Evolutionary conservation across 1,140 invertebrate species (phyloP).

Genomic region (Fopius arisanus): DNA sequence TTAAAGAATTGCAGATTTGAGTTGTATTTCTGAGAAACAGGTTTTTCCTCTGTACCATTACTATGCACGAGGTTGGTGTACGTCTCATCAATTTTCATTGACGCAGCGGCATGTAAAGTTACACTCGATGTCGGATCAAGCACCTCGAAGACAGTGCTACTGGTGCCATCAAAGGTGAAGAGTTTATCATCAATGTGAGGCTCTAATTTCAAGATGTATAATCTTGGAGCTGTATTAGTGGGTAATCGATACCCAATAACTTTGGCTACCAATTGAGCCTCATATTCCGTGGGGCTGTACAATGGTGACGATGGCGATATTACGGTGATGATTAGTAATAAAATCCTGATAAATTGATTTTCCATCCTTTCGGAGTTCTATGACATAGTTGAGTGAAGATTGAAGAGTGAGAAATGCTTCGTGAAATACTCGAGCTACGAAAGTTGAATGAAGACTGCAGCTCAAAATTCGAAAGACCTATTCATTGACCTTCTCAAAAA

Average conservation of each 20-base stretch:
- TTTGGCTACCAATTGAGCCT: background rate
- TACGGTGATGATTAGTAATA: background rate
- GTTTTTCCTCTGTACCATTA: constrained; percentile 9
- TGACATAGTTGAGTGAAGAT: background rate
- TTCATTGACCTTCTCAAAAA: background rate
- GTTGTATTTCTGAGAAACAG: constrained; percentile 9
- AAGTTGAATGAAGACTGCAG: background rate
- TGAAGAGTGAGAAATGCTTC: background rate
- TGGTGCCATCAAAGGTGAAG: constrained; percentile 36
- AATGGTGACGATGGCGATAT: background rate
- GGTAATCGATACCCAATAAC: constrained; percentile 30
- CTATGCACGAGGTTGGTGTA: constrained; percentile 12
- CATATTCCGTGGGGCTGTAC: background rate
- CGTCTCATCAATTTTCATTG: constrained; percentile 26
- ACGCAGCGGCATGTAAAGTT: constrained; percentile 27
- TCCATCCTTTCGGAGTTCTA: background rate
- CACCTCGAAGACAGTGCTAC: constrained; percentile 23
- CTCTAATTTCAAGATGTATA: constrained; percentile 29
- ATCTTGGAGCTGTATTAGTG: constrained; percentile 26
- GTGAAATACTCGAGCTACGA: background rate
- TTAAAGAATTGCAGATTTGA: constrained; percentile 21
- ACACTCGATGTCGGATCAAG: constrained; percentile 16
- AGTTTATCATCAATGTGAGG: constrained; percentile 24
- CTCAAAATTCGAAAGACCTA: background rate
- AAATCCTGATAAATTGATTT: background rate